Evolutionary conservation across 1,140 invertebrate species (phyloP).

Genomic region (Eueides isabella): DNA sequence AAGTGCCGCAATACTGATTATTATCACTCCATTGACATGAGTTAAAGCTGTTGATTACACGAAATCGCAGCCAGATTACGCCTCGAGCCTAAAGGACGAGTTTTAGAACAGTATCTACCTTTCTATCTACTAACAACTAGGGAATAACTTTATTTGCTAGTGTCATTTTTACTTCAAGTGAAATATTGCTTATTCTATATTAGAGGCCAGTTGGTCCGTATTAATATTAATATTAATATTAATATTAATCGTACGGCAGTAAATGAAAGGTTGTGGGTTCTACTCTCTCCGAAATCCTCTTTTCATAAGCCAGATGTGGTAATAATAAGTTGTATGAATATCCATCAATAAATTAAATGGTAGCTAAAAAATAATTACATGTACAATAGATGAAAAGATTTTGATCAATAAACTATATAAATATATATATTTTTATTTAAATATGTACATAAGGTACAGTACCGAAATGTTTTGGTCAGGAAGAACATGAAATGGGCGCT

Average conservation of each 20-base stretch:
- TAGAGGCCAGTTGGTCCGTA: background rate
- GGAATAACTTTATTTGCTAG: background rate
- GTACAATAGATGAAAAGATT: background rate
- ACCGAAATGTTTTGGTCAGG: conserved; percentile 16
- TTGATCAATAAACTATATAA: background rate
- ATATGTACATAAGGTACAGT: conserved; percentile 3
- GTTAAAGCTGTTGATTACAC: conserved; percentile 45
- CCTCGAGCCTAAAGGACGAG: conserved; percentile 23
- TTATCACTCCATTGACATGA: conserved; percentile 43
- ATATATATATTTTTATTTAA: background rate
- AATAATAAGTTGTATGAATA: too few species aligned
- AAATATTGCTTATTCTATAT: background rate
- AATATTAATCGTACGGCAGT: too few species aligned
- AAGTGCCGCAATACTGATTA: conserved; percentile 34
- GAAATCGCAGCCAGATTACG: conserved; percentile 38
- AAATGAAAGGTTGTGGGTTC: too few species aligned
- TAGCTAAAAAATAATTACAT: too few species aligned
- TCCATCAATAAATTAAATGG: too few species aligned
- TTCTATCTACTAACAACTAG: conserved; percentile 11
- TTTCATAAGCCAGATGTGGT: too few species aligned
- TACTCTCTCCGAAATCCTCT: too few species aligned
- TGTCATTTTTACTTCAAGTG: background rate
- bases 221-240: too few species aligned
- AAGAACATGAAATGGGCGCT: conserved; percentile 42
- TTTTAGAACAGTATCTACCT: conserved; percentile 4